Evolutionary conservation across 2,888 invertebrate species (phyloP), one percentile per base, ranked within the genome.

Genomic region (Tigriopus californicus): DNA sequence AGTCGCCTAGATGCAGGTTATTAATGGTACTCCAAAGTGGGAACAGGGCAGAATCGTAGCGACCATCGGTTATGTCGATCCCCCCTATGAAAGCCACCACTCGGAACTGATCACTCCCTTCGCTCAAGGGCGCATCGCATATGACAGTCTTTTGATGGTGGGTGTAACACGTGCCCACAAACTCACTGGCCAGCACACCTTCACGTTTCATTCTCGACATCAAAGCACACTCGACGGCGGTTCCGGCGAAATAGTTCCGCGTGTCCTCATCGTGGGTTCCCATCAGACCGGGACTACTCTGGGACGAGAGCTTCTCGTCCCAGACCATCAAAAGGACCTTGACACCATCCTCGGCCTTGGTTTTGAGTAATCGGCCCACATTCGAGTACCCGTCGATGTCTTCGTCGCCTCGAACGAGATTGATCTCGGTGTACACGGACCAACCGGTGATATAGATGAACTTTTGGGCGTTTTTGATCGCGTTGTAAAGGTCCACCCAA

Each of bases 221-320:
- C 40, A 62, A 25, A 25, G 62, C 53, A 11, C 63, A 63, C n/a
- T 62, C 63, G 11, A 64, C 64, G 25, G 61, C 62, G 20, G 61
- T 61, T 4, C 62, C 64, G 18, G 62, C 62, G 49, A 64, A 64
- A 60, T 60, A 63, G n/a, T 61, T 57, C 22, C 61, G 48, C 1
- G 64, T 64, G 33, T 64, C 64, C 41, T 64, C 64, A 55, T 64
- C 64, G 41, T 64, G 63, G 12, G 64, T 64, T 3, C 64, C 63
- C 64, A 64, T 64, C n/a, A 63, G 52, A 12, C 64, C 64, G 15
- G 63, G 62, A 62, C 42, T 62, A 2, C 62, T 46, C n/a, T 64
- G 63, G 13, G 62, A 63, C 33, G 62, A 62, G 41, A 62, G 58
- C 48, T 60, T 61, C 44, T 64, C 64, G 56, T 63, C 62, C 64